Percentiles rank a stretch among this genome's conserved stretches.
phyloP scores from a whole-genome alignment of 23 tunicate species.

The Clavelina lepadiformis region DNA sequence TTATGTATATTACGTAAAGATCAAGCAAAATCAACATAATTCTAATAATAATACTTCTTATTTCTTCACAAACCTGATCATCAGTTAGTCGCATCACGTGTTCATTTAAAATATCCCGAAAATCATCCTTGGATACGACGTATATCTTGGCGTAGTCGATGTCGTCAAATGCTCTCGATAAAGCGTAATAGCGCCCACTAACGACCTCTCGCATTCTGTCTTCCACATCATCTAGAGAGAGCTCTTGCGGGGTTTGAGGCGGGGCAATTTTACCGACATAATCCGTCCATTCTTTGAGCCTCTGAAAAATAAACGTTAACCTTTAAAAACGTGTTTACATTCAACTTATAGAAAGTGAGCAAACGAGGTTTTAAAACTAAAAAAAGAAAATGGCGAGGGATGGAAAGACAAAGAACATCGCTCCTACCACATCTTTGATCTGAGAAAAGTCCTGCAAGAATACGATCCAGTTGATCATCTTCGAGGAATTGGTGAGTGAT shows the following conservation, averaged over 20 bases:
- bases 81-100: constrained; percentile 70
- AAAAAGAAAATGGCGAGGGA: too few relatives aligned
- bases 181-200: constrained; percentile 41
- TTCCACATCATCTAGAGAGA: constrained; percentile 53
- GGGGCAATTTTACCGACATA: constrained; percentile 66
- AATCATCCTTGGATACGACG: constrained; percentile 81
- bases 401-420: not conserved
- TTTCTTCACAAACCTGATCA: constrained; percentile 77
- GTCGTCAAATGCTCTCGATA: constrained; percentile 57
- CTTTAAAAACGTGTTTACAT: not conserved
- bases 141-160: constrained; percentile 84
- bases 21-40: too few relatives aligned
- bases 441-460: constrained; percentile 74
- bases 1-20: too few relatives aligned
- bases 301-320: constrained; percentile 5
- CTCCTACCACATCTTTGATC: constrained; percentile 61
- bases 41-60: too few relatives aligned
- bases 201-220: constrained; percentile 71
- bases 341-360: not conserved
- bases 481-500: constrained; percentile 15
- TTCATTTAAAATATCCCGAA: constrained; percentile 54
- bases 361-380: too few relatives aligned
- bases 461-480: constrained; percentile 81
- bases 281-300: constrained; percentile 73
- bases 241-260: constrained; percentile 38